A percentile compares a stretch with the other conserved stretches of the same genome.
Evolutionary conservation across 2,797 vertebrate species (phyloP).

Genomic region (Macroramphosus scolopax): DNA sequence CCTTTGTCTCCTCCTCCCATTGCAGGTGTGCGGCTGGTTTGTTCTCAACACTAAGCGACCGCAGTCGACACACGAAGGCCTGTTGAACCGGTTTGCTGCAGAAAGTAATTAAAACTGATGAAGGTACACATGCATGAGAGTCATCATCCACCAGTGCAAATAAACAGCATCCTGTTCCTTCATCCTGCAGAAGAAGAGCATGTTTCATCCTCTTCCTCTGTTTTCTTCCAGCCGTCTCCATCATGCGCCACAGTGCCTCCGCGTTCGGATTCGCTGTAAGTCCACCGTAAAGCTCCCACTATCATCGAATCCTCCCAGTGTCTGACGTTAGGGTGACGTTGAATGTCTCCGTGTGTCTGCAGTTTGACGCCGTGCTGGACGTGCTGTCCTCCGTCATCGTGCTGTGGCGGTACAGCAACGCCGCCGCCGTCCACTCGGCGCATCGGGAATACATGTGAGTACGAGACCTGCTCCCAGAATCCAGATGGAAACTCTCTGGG

Average conservation of each 20-base stretch:
- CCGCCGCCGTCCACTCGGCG: conserved; percentile 93
- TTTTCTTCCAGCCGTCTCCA: conserved; percentile 85
- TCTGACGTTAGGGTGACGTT: not conserved
- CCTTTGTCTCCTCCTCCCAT: conserved; percentile 26
- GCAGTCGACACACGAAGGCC: too few relatives aligned
- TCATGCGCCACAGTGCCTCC: conserved; percentile 96
- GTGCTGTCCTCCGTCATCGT: conserved; percentile 96
- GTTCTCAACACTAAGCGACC: too few relatives aligned
- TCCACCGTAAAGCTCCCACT: conserved; percentile 60
- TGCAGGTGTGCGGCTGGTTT: conserved; percentile 28
- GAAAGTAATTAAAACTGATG: too few relatives aligned
- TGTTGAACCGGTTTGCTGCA: too few relatives aligned
- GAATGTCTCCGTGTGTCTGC: conserved; percentile 32
- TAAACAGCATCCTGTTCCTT: too few relatives aligned
- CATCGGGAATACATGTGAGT: conserved; percentile 98
- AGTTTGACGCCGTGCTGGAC: conserved; percentile 95
- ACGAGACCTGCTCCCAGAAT: conserved; percentile 8
- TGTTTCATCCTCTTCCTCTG: conserved; percentile 8
- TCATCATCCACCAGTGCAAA: too few relatives aligned
- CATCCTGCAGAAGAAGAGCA: too few relatives aligned
- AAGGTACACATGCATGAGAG: too few relatives aligned
- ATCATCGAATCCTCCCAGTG: too few relatives aligned
- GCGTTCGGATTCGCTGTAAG: conserved; percentile 99
- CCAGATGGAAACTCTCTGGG: too few relatives aligned
- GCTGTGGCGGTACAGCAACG: conserved; percentile 98